phyloP scores from a whole-genome alignment of 2,888 invertebrate genomes.

The Pherbina coryleti region DNA sequence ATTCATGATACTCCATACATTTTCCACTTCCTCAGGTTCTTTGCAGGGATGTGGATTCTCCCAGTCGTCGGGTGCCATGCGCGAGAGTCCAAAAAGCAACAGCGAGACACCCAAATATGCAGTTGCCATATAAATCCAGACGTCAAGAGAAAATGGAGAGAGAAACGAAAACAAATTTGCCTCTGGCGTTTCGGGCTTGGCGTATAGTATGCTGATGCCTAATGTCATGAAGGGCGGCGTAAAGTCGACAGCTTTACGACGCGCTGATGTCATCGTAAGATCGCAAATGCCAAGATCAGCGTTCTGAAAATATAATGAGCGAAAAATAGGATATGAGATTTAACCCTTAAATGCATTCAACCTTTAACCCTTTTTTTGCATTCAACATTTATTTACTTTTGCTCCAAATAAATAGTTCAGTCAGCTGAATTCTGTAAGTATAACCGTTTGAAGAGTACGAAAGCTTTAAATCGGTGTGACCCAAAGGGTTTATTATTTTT shows the following conservation, averaged over 20 bases:
- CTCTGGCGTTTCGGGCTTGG: slow-evolving; percentile 79
- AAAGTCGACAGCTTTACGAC: slow-evolving; percentile 91
- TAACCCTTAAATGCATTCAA: no score
- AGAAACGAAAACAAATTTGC: slow-evolving; percentile 92
- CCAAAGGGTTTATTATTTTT: no score
- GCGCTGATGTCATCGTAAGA: slow-evolving; percentile 92
- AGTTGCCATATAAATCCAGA: slow-evolving; percentile 92
- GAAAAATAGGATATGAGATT: background rate
- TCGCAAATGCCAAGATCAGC: slow-evolving; percentile 97
- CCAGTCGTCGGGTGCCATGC: slow-evolving; percentile 93
- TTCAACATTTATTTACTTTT: no score
- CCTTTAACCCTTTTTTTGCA: no score
- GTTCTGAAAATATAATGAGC: slow-evolving; percentile 73
- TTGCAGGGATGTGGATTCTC: slow-evolving; percentile 93
- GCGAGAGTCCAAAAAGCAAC: slow-evolving; percentile 83
- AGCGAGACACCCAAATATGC: slow-evolving; percentile 89
- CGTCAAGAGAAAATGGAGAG: slow-evolving; percentile 87
- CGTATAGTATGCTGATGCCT: slow-evolving; percentile 91
- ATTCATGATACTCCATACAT: slow-evolving; percentile 87
- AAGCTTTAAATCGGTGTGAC: no score
- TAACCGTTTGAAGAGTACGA: no score
- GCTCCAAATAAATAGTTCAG: no score
- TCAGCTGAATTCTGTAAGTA: no score
- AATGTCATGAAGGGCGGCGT: slow-evolving; percentile 98
- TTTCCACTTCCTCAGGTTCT: slow-evolving; percentile 87